Evolutionary conservation across 1,140 invertebrate species (phyloP).

Genomic region (Riptortus pedestris): DNA sequence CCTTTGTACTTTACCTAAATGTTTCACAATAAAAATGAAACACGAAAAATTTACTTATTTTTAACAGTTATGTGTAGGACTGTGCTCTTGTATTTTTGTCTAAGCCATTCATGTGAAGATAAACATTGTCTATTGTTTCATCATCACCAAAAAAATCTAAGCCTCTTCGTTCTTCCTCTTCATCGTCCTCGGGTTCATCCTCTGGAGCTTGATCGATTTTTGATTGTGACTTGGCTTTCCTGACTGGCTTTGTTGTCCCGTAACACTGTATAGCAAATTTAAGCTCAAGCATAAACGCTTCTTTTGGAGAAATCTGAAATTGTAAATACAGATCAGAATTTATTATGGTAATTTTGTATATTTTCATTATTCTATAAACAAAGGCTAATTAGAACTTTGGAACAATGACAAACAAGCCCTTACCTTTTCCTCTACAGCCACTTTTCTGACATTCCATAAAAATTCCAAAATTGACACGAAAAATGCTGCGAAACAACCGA

Average conservation of each 20-base stretch:
- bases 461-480: conserved; percentile 65
- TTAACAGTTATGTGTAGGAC: neutral
- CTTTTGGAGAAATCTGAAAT: conserved; percentile 52
- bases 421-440: conserved; percentile 64
- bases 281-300: conserved; percentile 58
- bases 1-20: no score
- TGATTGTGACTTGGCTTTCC: conserved; percentile 17
- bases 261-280: conserved; percentile 64
- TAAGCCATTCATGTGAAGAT: neutral
- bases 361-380: neutral
- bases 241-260: conserved; percentile 47
- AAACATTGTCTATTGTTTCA: neutral
- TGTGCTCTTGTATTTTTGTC: neutral
- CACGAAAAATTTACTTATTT: neutral
- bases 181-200: neutral
- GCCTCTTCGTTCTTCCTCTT: neutral
- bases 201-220: neutral
- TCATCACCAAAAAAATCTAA: conserved; percentile 7
- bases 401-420: no score
- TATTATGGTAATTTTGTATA: neutral
- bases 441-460: conserved; percentile 66
- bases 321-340: neutral
- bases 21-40: no score
- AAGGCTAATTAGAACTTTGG: neutral
- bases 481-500: conserved; percentile 53